phyloP scores from a whole-genome alignment of 2,797 vertebrate species.

The Leptodactylus fallax region DNA sequence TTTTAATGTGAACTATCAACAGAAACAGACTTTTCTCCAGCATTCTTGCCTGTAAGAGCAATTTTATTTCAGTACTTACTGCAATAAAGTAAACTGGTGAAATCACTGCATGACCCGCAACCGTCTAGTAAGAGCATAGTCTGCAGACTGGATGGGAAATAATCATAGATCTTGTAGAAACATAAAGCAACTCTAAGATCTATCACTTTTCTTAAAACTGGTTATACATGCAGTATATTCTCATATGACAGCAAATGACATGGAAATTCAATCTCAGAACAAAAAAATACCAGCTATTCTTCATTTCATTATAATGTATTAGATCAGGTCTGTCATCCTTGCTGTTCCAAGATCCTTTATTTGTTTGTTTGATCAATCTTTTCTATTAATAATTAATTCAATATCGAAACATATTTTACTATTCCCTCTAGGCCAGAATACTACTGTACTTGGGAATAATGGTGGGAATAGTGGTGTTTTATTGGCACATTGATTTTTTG shows the following conservation, averaged over 20 bases:
- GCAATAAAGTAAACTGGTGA: background rate
- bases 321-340: background rate
- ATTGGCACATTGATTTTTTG: no score
- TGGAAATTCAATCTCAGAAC: background rate
- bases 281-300: background rate
- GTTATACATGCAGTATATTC: background rate
- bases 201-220: background rate
- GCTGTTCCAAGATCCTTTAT: background rate
- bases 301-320: background rate
- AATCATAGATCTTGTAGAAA: background rate
- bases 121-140: background rate
- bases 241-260: background rate
- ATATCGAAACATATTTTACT: no score
- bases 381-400: no score
- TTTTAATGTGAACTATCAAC: constrained; percentile 33
- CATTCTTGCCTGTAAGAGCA: constrained; percentile 27
- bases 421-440: no score
- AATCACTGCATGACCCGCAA: constrained; percentile 22
- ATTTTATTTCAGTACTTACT: background rate
- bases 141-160: background rate
- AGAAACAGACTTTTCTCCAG: constrained; percentile 27
- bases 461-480: no score
- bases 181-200: background rate
- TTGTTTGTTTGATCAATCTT: background rate
- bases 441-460: no score